Conservation (phyloP, 2,888 invertebrate genomes). For the Heliconius erato region DNA sequence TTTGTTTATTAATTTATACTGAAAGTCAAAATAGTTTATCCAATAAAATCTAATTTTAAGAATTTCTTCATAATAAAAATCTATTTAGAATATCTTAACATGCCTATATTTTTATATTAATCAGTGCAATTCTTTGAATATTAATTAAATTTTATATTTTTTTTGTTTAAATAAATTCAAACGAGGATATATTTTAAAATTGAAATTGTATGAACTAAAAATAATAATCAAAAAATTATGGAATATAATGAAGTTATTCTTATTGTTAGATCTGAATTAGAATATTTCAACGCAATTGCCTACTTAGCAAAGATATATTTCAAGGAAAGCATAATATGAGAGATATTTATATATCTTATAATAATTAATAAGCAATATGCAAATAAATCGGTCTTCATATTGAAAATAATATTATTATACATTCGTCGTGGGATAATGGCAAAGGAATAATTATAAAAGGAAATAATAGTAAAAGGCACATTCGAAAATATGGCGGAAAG, state of each 20-base stretch:
- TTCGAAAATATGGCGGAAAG: slow-evolving; percentile 43
- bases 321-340: slow-evolving; percentile 3
- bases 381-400: slow-evolving; percentile 4
- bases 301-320: slow-evolving; percentile 5
- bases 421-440: neutral
- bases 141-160: neutral
- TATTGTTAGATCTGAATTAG: slow-evolving; percentile 8
- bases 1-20: neutral
- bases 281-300: slow-evolving; percentile 12
- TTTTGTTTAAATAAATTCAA: neutral
- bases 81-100: neutral
- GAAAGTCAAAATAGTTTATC: neutral
- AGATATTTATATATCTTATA: neutral
- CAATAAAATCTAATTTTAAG: neutral
- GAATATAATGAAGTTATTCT: slow-evolving; percentile 2
- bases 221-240: slow-evolving; percentile 1
- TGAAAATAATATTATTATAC: slow-evolving; percentile 27
- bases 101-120: neutral
- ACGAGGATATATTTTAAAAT: neutral
- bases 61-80: slow-evolving; percentile 7
- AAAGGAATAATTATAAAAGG: neutral
- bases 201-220: neutral
- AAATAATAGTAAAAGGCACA: slow-evolving; percentile 4
- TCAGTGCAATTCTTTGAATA: neutral
- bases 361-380: slow-evolving; percentile 1